Evolutionary conservation across 2,797 vertebrate genomes (phyloP).

Genomic region (Podarcis lilfordi): DNA sequence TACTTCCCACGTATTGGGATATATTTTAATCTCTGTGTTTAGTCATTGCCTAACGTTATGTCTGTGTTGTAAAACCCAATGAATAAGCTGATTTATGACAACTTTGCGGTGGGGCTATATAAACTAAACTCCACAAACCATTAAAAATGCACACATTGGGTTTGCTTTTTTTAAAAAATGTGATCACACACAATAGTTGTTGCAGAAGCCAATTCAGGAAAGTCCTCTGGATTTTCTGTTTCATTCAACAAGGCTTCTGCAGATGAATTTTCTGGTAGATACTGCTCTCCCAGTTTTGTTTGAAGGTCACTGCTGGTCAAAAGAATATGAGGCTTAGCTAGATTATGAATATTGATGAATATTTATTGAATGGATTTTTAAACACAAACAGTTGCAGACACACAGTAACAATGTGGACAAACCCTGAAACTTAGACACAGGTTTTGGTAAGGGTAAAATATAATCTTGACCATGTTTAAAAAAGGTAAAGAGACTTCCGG

Average conservation of each 20-base stretch:
- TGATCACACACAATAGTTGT: neutral
- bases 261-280: neutral
- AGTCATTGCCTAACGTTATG: neutral
- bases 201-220: neutral
- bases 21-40: conserved; percentile 30
- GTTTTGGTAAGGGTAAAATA: too few species aligned
- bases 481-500: too few species aligned
- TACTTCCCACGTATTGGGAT: conserved; percentile 26
- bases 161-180: neutral
- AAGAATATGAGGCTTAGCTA: neutral
- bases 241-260: neutral
- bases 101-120: neutral
- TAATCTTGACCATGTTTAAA: neutral
- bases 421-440: too few species aligned
- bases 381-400: too few species aligned
- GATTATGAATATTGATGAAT: neutral
- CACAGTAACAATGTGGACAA: too few species aligned
- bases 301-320: too few species aligned
- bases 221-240: neutral
- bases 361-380: too few species aligned
- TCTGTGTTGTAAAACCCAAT: conserved; percentile 27
- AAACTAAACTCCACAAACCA: conserved; percentile 1
- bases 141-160: neutral
- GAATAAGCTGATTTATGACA: conserved; percentile 23
- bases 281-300: neutral